phyloP scores from a whole-genome alignment of 2,888 invertebrate species.

The Chesias legatella region DNA sequence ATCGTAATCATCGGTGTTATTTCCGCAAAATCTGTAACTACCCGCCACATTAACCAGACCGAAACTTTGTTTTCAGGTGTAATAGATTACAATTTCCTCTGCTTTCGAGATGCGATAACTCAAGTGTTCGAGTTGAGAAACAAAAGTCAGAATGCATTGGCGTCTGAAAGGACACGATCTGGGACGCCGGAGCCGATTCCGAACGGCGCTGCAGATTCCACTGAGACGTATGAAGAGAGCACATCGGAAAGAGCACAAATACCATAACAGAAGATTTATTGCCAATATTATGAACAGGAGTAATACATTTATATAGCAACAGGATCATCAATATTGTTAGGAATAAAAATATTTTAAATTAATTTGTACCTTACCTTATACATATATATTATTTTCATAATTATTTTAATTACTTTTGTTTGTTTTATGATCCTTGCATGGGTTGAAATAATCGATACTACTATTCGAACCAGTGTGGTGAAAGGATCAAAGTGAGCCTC shows the following conservation, averaged over 20 bases:
- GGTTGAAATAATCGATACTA: no score
- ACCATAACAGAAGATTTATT: slow-evolving; percentile 48
- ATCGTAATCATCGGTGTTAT: no score
- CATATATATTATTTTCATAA: no score
- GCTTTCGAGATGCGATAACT: slow-evolving; percentile 97
- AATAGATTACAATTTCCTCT: slow-evolving; percentile 98
- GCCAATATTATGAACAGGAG: background rate
- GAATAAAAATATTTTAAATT: no score
- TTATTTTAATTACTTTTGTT: no score
- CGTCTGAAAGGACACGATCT: slow-evolving; percentile 40
- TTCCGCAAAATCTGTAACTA: no score
- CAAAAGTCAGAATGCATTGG: slow-evolving; percentile 80
- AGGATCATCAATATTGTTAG: slow-evolving; percentile 3
- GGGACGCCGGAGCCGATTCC: slow-evolving; percentile 53
- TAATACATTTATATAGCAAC: background rate
- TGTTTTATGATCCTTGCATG: no score
- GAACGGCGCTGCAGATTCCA: slow-evolving; percentile 61
- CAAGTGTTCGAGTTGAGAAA: slow-evolving; percentile 95
- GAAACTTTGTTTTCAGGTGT: slow-evolving; percentile 83
- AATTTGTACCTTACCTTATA: no score
- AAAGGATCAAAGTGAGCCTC: no score
- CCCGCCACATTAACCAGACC: no score
- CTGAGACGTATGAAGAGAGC: slow-evolving; percentile 40
- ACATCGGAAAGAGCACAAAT: slow-evolving; percentile 52
- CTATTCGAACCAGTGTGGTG: no score